Evolutionary conservation across 2,113 vertebrate species (phyloP).

Genomic region (Raja brachyura): DNA sequence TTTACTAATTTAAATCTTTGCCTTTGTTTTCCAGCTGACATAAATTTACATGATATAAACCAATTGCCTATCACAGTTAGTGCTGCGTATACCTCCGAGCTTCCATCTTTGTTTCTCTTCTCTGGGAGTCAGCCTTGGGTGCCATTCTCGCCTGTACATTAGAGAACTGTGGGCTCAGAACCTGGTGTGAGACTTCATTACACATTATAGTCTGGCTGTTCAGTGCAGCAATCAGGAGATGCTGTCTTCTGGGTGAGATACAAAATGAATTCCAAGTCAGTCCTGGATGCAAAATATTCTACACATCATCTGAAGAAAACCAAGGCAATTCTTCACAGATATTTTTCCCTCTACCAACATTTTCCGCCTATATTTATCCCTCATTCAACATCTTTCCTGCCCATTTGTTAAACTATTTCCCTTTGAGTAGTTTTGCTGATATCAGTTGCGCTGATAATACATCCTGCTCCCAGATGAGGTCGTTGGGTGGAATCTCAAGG

Average conservation of each 20-base stretch:
- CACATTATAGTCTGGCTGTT: not conserved
- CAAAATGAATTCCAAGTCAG: not conserved
- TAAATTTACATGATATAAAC: not conserved
- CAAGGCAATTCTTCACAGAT: not conserved
- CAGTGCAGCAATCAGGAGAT: not conserved
- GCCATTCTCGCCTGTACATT: not conserved
- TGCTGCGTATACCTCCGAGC: not conserved
- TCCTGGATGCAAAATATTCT: too few species aligned
- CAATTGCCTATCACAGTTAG: not conserved
- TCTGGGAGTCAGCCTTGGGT: not conserved
- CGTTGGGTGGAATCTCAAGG: not conserved
- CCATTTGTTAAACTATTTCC: not conserved
- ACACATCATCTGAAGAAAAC: not conserved
- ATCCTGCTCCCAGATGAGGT: not conserved
- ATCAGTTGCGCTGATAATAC: not conserved
- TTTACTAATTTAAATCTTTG: not conserved
- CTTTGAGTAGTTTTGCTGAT: not conserved
- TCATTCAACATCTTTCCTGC: not conserved
- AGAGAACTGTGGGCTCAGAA: not conserved
- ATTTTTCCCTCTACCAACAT: too few species aligned
- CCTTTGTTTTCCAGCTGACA: not conserved
- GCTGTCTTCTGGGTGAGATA: not conserved
- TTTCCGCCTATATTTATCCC: not conserved
- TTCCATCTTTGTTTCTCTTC: not conserved
- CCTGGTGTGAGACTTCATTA: not conserved